Evolutionary conservation across 1,140 invertebrate genomes (phyloP).

Genomic region (Adelges cooleyi): DNA sequence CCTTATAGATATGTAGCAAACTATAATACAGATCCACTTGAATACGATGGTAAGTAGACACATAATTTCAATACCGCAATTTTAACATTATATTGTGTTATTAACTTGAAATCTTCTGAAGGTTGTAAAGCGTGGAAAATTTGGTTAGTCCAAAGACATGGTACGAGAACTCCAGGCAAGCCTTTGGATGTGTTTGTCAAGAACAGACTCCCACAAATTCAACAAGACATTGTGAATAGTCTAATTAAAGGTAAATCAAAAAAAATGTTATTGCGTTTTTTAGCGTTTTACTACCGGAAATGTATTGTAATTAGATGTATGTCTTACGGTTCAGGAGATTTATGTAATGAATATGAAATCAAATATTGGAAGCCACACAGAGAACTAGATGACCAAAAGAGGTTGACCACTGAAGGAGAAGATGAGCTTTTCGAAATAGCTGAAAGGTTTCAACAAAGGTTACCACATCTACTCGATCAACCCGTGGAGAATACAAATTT

Average conservation of each 20-base stretch:
- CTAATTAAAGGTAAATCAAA: slow-evolving; percentile 34
- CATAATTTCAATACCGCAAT: background rate
- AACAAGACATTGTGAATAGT: slow-evolving; percentile 42
- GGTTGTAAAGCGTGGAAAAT: slow-evolving; percentile 49
- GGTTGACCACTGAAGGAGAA: slow-evolving; percentile 50
- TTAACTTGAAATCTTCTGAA: slow-evolving; percentile 35
- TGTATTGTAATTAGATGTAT: too few species aligned
- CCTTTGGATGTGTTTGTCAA: slow-evolving; percentile 44
- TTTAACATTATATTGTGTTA: background rate
- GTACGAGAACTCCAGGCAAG: slow-evolving; percentile 50
- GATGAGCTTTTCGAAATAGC: slow-evolving; percentile 52
- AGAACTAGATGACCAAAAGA: slow-evolving; percentile 40
- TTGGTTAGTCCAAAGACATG: slow-evolving; percentile 55
- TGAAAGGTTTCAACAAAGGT: slow-evolving; percentile 51
- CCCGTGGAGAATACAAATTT: slow-evolving; percentile 46
- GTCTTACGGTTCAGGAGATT: slow-evolving; percentile 14
- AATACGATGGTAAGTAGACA: background rate
- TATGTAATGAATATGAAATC: slow-evolving; percentile 39
- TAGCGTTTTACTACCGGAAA: slow-evolving; percentile 28
- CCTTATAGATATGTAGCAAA: slow-evolving; percentile 6
- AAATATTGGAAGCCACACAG: slow-evolving; percentile 43
- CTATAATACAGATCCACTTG: background rate
- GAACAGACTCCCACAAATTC: slow-evolving; percentile 40
- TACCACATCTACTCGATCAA: slow-evolving; percentile 47
- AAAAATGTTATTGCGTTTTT: slow-evolving; percentile 10